Evolutionary conservation across 2,113 vertebrate genomes (phyloP).

Genomic region (Dromaius novaehollandiae): DNA sequence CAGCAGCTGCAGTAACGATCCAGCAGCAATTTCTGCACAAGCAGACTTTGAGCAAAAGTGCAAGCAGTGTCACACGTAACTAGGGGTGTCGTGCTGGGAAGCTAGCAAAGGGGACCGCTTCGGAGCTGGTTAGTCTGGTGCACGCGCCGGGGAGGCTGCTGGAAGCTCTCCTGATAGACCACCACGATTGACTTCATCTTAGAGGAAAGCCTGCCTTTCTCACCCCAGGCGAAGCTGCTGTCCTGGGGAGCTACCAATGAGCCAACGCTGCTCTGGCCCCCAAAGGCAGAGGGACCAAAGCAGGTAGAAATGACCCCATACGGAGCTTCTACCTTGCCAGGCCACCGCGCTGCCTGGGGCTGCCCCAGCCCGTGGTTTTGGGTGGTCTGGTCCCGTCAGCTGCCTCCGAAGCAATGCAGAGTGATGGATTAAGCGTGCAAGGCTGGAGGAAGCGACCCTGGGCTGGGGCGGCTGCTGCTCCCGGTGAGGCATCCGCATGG

Average conservation of each 20-base stretch:
- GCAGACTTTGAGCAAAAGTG: neutral
- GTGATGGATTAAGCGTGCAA: too few species aligned
- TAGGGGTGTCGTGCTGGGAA: neutral
- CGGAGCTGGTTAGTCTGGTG: neutral
- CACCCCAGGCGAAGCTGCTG: neutral
- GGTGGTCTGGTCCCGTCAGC: too few species aligned
- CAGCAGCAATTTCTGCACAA: accelerated
- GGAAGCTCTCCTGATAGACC: neutral
- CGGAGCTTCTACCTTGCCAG: too few species aligned
- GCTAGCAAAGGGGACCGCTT: neutral
- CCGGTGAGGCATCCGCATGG: neutral
- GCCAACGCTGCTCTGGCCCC: neutral
- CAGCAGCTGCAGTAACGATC: neutral
- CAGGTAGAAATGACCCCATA: neutral
- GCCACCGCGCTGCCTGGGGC: too few species aligned
- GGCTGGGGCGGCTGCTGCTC: too few species aligned
- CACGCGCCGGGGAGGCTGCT: neutral
- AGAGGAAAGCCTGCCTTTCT: neutral
- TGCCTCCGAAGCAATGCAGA: too few species aligned
- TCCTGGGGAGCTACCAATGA: neutral
- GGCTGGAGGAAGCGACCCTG: too few species aligned
- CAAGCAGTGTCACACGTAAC: neutral
- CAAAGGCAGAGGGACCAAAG: neutral
- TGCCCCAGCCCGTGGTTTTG: too few species aligned
- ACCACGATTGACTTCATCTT: neutral